A percentile compares a stretch with the other conserved stretches of the same genome.
Evolutionary conservation across 2,113 vertebrate genomes (phyloP).

Genomic region (Sminthopsis crassicaudata): DNA sequence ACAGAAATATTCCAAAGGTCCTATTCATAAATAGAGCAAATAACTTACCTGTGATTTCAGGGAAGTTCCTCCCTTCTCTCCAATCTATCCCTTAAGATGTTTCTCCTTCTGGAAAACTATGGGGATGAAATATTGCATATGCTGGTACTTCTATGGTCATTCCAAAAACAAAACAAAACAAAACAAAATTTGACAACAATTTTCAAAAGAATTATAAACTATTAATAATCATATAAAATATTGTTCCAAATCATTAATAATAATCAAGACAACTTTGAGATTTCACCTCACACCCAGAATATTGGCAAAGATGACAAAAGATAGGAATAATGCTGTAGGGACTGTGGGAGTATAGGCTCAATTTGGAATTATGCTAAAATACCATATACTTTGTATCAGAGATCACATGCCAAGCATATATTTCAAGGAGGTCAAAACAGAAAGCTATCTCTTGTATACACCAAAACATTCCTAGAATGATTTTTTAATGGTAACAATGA

Average conservation of each 20-base stretch:
- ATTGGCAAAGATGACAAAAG: not conserved
- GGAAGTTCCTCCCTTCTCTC: not conserved
- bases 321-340: not conserved
- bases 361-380: not conserved
- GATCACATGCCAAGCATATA: not conserved
- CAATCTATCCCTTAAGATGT: not conserved
- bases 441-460: not conserved
- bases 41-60: not conserved
- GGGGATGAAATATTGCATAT: not conserved
- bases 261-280: not conserved
- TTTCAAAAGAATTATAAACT: not conserved
- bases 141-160: not conserved
- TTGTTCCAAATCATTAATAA: not conserved
- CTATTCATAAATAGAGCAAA: not conserved
- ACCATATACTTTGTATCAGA: not conserved
- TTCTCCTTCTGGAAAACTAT: not conserved
- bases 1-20: not conserved
- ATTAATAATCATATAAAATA: not conserved
- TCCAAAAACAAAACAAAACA: not conserved
- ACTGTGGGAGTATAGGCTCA: not conserved
- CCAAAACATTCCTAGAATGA: not conserved
- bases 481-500: not conserved
- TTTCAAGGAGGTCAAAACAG: not conserved
- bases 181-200: not conserved
- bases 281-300: not conserved